phyloP scores from a whole-genome alignment of 2,113 vertebrate genomes.

The Calidris pugnax region DNA sequence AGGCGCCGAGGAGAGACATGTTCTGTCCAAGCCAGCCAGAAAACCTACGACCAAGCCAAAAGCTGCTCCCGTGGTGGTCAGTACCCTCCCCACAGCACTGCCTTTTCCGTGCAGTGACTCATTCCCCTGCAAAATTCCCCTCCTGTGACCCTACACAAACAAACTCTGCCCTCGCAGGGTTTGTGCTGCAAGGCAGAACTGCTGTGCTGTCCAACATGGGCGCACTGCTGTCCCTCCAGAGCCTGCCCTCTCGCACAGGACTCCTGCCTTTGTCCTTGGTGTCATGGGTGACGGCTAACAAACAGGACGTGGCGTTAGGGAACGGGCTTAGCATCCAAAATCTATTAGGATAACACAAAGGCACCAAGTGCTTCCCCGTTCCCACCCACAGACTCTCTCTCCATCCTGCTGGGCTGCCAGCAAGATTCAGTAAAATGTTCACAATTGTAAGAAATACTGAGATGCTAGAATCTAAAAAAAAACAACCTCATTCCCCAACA shows the following conservation, averaged over 20 bases:
- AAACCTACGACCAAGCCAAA: not conserved
- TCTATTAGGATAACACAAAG: not conserved
- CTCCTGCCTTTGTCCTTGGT: fast-evolving
- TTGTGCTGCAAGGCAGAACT: not conserved
- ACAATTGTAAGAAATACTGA: not conserved
- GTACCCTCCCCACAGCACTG: not conserved
- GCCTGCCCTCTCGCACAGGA: not conserved
- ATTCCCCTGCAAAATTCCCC: not conserved
- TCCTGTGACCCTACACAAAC: not conserved
- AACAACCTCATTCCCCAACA: not conserved
- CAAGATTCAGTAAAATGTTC: not conserved
- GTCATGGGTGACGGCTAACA: fast-evolving
- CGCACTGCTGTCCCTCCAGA: not conserved
- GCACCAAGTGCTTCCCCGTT: not conserved
- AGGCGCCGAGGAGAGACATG: not conserved
- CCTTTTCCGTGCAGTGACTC: not conserved
- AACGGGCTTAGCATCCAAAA: not conserved
- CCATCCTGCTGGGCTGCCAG: not conserved
- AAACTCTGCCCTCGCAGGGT: not conserved
- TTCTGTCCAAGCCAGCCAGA: not conserved
- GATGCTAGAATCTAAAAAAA: not conserved
- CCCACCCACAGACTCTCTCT: not conserved
- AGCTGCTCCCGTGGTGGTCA: not conserved
- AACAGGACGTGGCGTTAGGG: not conserved
- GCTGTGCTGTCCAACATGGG: fast-evolving